Conservation (phyloP, 2,797 vertebrate genomes). For the Crocidura indochinensis region DNA sequence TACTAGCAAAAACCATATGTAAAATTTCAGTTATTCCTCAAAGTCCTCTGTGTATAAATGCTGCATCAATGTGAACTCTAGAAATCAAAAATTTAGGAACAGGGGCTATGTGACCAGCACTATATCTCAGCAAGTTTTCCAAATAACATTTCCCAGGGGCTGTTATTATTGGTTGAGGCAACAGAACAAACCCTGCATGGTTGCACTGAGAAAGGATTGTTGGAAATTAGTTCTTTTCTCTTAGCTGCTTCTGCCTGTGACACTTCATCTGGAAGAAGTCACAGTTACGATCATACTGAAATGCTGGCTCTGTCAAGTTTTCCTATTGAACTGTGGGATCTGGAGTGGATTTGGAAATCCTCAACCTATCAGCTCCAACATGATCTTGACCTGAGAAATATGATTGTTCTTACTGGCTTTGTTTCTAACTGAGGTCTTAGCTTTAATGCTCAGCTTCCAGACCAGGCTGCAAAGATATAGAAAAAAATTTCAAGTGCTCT, state of each 20-base stretch:
- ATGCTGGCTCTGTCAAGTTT: neutral
- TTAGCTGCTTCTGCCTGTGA: neutral
- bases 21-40: neutral
- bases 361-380: neutral
- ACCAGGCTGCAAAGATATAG: too few relatives aligned
- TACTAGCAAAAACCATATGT: neutral
- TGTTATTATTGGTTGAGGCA: neutral
- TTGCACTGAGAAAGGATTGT: neutral
- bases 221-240: neutral
- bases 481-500: too few relatives aligned
- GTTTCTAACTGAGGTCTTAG: too few relatives aligned
- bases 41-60: neutral
- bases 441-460: too few relatives aligned
- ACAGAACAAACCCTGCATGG: neutral
- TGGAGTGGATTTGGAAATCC: too few relatives aligned
- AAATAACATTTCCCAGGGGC: neutral
- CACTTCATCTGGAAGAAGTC: neutral
- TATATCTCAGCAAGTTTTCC: neutral
- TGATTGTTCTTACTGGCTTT: neutral
- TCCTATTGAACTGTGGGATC: neutral
- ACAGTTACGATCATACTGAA: neutral
- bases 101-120: neutral
- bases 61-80: neutral
- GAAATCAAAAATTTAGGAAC: neutral
- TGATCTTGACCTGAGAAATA: slow-evolving; percentile 3